These are phyloP conservation scores for Girardinus metallicus DNA, from an alignment of 2,797 vertebrate species.

Conservation along the genomic window DNA sequence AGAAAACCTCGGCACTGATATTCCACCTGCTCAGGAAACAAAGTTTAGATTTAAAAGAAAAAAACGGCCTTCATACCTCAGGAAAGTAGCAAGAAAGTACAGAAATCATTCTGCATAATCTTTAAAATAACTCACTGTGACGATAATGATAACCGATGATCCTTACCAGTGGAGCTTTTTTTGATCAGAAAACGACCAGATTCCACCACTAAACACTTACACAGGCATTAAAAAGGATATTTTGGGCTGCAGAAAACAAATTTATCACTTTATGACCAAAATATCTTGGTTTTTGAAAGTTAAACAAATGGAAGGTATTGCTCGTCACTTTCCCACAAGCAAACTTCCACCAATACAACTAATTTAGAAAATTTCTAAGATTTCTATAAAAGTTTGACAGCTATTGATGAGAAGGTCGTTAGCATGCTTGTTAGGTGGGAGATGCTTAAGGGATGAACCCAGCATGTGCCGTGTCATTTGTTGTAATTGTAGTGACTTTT, in stretches of 20 bases:
- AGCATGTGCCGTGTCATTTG: not conserved
- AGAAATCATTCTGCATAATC: not conserved
- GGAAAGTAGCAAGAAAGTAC: not conserved
- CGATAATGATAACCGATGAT: not conserved
- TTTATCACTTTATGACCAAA: not conserved
- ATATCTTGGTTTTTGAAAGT: not conserved
- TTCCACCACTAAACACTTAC: not conserved
- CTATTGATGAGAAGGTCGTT: not conserved
- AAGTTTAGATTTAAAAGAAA: not conserved
- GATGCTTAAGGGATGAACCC: not conserved
- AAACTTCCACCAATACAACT: not conserved
- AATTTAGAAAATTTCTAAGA: not conserved
- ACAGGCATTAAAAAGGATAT: not conserved
- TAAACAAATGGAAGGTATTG: not conserved
- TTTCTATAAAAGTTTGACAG: not conserved
- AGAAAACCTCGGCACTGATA: conserved; percentile 95
- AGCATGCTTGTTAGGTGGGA: not conserved
- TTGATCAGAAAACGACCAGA: not conserved
- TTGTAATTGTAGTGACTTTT: not conserved
- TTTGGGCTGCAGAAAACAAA: not conserved
- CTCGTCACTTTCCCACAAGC: not conserved
- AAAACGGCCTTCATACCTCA: not conserved
- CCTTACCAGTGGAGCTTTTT: not conserved
- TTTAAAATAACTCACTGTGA: not conserved
- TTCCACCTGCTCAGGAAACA: conserved; percentile 85